Evolutionary conservation across 1,140 invertebrate species (phyloP), one percentile per base, ranked within the genome.

Genomic region (Drosophila subobscura): DNA sequence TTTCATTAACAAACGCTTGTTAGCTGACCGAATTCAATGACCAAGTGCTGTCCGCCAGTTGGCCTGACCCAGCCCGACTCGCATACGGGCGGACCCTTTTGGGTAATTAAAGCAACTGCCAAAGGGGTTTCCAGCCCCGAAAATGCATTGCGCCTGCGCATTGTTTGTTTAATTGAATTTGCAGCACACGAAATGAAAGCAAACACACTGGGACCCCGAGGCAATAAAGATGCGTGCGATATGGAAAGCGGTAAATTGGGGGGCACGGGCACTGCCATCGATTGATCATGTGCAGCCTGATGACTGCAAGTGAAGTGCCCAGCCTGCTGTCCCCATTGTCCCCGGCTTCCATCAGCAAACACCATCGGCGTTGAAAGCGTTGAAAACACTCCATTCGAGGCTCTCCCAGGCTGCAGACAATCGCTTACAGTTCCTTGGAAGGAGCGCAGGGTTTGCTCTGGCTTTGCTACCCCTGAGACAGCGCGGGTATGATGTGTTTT

Each of bases 281-380:
- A 80, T 74, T 79, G 77, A 85, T 85, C 80, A 85, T 58, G 59
- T 61, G 65, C 25, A 20, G 16, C 6, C 25, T 40, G 8, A 67
- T 53, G 29, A 33, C 29, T 33, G 29, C 47, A 60, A 27, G 71
- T 71, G 46, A 29, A 63, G 57, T 61, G 16, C 10, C 33, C 33
- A 12, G 33, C 3, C 33, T 37, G 67, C 14, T 20, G 16, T 20
- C 16, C 16, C 16, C 45, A 45, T n/a, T 41, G 40, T 68, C 49
- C 50, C 7, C 47, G 27, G 14, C 25, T 42, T 27, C 52, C 78
- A 88, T 88, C 83, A 72, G 79, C 84, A 57, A 57, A 88, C 83
- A 88, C 83, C 78, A 88, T 88, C 84, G 78, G 83, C 75, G 83
- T 88, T 88, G 83, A 88, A 88, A 85, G 83, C 75, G 83, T 88